Percentiles rank a stretch among this genome's conserved stretches.
Evolutionary conservation across 1,140 invertebrate species (phyloP).

Genomic region (Arion vulgaris): DNA sequence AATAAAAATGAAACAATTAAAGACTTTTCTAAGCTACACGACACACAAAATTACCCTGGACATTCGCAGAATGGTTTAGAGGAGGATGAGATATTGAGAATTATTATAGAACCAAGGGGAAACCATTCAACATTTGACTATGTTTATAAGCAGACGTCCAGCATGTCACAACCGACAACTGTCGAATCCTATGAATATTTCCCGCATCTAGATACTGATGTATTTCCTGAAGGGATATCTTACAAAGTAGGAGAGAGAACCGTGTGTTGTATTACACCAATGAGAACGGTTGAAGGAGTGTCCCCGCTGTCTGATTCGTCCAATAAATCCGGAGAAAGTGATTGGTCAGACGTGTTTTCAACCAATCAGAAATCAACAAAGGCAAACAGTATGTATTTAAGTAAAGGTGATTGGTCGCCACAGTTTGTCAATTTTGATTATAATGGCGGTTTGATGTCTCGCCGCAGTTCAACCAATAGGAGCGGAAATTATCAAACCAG

Average conservation of each 20-base stretch:
- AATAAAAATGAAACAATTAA: too few relatives aligned
- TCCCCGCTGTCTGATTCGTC: background rate
- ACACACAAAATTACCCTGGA: background rate
- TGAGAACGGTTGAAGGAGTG: background rate
- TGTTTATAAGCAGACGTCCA: too few relatives aligned
- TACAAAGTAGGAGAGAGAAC: background rate
- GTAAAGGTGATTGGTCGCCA: conserved; percentile 16
- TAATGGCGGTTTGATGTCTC: background rate
- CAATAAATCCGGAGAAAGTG: conserved; percentile 11
- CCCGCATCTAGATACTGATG: background rate
- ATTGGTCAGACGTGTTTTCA: conserved; percentile 1
- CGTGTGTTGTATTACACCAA: background rate
- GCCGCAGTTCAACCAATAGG: background rate
- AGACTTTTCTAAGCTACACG: too few relatives aligned
- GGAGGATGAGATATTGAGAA: conserved; percentile 9
- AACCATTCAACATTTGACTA: too few relatives aligned
- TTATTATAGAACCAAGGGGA: background rate
- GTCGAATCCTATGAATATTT: background rate
- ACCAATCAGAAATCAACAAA: background rate
- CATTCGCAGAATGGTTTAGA: background rate
- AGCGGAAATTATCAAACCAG: too few relatives aligned
- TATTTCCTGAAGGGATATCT: background rate
- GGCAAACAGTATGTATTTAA: background rate
- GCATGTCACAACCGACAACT: background rate
- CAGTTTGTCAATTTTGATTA: conserved; percentile 17